Evolutionary conservation across 2,113 vertebrate species (phyloP), one percentile per base, ranked within the genome.

Genomic region (Crypturellus undulatus): DNA sequence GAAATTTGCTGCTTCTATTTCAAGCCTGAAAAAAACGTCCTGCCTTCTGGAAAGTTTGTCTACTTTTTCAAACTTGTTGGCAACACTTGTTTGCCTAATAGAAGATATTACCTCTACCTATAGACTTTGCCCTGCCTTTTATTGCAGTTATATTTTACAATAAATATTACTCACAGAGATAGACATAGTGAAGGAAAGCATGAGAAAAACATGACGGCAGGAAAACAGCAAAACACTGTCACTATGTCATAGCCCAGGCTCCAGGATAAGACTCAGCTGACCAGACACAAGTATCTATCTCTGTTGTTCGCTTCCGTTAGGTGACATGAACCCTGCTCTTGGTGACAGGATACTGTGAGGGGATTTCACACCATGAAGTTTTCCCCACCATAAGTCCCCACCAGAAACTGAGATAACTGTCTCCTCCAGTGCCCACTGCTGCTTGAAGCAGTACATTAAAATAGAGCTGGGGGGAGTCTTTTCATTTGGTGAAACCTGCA

Each of bases 111-210:
- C 75, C 24, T 90, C 60, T 84, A 56, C 45, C 47, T 64, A 24
- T 45, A 79, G 83, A 72, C 65, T 92, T 89, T 64, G 79, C 69
- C 47, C 68, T 81, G 21, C 10, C 62, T 87, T 90, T 90, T 81
- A 79, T 76, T 81, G 43, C 80, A 79, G 58, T 62, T 72, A 2
- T 81, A 7, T 52, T 89, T 83, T 84, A 64, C 69, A 75, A n/a
- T 62, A 78, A 81, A 60, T 88, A 60, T 58, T 90, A 52, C 43
- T 95, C 32, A 80, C 73, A 52, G 69, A 52, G 32, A 30, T 17
- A 59, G 60, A 70, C 32, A 34, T 10, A 65, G 43, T 10, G 69
- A 93, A 52, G 65, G 62, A 72, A 72, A 90, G 38, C 43, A 60
- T 1, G 42, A 90, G 52, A 58, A 32, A 58, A 58, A 32, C 30